Conservation (phyloP, 2,113 vertebrate species). For the Acrocephalus arundinaceus region DNA sequence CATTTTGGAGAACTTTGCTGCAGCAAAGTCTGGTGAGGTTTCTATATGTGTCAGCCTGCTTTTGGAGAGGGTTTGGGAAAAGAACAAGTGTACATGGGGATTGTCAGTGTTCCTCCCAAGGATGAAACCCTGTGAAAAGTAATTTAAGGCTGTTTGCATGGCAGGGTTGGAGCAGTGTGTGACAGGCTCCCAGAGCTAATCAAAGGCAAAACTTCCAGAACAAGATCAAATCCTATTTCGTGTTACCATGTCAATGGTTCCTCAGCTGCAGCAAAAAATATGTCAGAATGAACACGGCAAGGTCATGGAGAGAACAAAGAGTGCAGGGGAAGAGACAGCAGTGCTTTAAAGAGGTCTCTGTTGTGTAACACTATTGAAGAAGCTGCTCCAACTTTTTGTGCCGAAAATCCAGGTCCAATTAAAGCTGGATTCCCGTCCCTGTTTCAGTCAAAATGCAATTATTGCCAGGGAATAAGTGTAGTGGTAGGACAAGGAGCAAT, state of each 20-base stretch:
- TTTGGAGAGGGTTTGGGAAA: neutral
- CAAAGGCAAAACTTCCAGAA: neutral
- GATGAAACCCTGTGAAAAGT: neutral
- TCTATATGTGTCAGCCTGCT: fast-evolving
- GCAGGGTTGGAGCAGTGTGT: neutral
- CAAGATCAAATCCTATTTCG: neutral
- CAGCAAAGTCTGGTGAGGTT: neutral
- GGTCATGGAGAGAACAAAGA: neutral
- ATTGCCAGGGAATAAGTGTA: neutral
- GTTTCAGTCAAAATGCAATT: neutral
- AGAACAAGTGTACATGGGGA: neutral
- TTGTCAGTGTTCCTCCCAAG: neutral
- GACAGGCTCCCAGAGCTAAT: neutral
- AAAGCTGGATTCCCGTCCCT: neutral
- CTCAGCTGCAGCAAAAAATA: neutral
- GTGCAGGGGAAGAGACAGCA: neutral
- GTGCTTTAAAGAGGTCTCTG: neutral
- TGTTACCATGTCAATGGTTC: neutral
- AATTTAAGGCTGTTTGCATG: neutral
- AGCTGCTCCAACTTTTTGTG: neutral
- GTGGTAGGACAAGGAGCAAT: neutral
- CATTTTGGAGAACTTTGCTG: neutral
- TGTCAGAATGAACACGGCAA: constrained; percentile 3
- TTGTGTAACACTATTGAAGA: neutral
- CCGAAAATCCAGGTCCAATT: neutral